Conservation (phyloP, 2,797 vertebrate genomes). For the Paedocypris micromegethes region DNA sequence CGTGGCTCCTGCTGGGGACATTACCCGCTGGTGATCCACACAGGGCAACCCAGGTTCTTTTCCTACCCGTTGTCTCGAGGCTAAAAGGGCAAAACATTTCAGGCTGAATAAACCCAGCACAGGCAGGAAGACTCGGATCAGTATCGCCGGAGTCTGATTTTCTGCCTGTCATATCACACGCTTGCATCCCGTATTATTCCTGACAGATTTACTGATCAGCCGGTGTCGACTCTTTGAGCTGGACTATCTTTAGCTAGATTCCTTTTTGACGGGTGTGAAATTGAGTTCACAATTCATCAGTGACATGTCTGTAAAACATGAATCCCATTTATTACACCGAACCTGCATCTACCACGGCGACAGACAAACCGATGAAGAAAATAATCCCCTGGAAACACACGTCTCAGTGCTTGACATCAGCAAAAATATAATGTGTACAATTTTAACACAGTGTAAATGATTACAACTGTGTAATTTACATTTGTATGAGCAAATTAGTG, state of each 20-base stretch:
- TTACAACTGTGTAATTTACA: too few relatives aligned
- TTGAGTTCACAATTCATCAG: background rate
- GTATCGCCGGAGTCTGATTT: constrained; percentile 11
- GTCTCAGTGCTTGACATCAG: background rate
- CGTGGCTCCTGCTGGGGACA: too few relatives aligned
- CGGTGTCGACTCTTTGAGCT: background rate
- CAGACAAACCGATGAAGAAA: background rate
- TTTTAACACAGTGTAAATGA: too few relatives aligned
- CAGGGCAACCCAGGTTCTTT: background rate
- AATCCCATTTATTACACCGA: background rate
- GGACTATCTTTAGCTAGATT: background rate
- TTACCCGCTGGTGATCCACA: too few relatives aligned
- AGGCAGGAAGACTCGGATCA: background rate
- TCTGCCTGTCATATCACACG: constrained; percentile 8
- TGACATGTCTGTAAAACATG: background rate
- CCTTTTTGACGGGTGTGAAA: constrained; percentile 3
- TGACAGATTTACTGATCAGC: constrained; percentile 15
- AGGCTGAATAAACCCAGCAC: constrained; percentile 4
- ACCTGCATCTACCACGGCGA: background rate
- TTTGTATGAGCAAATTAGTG: too few relatives aligned
- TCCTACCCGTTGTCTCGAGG: constrained; percentile 22
- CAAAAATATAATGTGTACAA: too few relatives aligned
- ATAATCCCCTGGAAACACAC: background rate
- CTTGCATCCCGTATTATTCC: constrained; percentile 9
- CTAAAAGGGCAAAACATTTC: constrained; percentile 10